phyloP scores from a whole-genome alignment of 2,888 invertebrate genomes.

The Vanessa cardui region DNA sequence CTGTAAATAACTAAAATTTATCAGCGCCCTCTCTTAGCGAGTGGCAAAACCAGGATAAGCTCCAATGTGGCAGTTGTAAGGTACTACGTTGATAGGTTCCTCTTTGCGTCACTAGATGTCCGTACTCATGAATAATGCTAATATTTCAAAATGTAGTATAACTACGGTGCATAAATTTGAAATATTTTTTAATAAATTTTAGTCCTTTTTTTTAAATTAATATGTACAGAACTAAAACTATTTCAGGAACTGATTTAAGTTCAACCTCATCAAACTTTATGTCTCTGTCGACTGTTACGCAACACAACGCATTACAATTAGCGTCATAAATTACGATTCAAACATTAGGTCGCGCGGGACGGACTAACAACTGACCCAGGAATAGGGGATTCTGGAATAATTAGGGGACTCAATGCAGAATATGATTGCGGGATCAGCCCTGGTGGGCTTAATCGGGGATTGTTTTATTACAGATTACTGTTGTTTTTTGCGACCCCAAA shows the following conservation, averaged over 20 bases:
- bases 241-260: not conserved
- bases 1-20: not conserved
- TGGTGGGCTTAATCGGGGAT: not conserved
- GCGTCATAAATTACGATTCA: slow-evolving; percentile 25
- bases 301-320: slow-evolving; percentile 25
- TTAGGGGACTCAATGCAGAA: slow-evolving; percentile 22
- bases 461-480: slow-evolving; percentile 20
- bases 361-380: slow-evolving; percentile 9
- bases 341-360: slow-evolving; percentile 17
- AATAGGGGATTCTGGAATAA: slow-evolving; percentile 20
- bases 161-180: not conserved
- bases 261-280: slow-evolving; percentile 7
- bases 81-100: slow-evolving; percentile 19
- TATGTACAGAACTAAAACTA: not conserved
- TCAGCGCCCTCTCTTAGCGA: slow-evolving; percentile 49
- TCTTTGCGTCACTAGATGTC: slow-evolving; percentile 47
- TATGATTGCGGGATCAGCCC: slow-evolving; percentile 30
- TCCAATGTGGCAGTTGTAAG: too few species aligned
- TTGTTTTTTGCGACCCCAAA: not conserved
- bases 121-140: not conserved
- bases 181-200: not conserved
- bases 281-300: slow-evolving; percentile 1
- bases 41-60: not conserved
- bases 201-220: not conserved
- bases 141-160: not conserved